Conservation (phyloP, 2,113 vertebrate genomes). For the Triplophysa dalaica region DNA sequence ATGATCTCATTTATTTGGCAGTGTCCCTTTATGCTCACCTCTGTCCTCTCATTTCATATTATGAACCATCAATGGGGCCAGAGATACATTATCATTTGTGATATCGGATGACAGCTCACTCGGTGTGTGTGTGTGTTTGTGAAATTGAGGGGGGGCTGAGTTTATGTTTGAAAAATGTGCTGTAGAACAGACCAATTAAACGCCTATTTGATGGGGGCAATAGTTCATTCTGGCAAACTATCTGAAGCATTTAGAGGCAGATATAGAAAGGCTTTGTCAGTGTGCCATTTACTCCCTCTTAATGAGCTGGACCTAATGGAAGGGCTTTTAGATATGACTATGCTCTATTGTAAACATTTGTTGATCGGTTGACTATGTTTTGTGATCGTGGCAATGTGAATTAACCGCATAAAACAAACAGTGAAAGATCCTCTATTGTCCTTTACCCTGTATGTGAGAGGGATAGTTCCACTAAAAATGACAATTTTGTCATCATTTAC, state of each 20-base stretch:
- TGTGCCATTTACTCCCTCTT: constrained; percentile 32
- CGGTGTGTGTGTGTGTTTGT: constrained; percentile 44
- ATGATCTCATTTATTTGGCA: constrained; percentile 77
- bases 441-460: too few relatives aligned
- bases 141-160: constrained; percentile 16
- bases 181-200: constrained; percentile 49
- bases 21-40: constrained; percentile 63
- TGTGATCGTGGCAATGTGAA: background rate
- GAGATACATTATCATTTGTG: constrained; percentile 56
- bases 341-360: constrained; percentile 15
- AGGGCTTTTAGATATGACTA: constrained; percentile 28
- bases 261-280: constrained; percentile 37
- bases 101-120: constrained; percentile 54
- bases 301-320: constrained; percentile 39
- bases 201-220: constrained; percentile 40
- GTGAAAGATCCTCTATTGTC: too few relatives aligned
- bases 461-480: too few relatives aligned
- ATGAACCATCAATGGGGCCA: constrained; percentile 61
- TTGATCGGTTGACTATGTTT: constrained; percentile 18
- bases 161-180: constrained; percentile 31
- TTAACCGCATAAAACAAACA: background rate
- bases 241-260: constrained; percentile 38
- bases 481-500: too few relatives aligned
- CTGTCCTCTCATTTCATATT: constrained; percentile 66
- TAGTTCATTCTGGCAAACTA: constrained; percentile 44